Base-by-base conservation (phyloP, 2,888 invertebrate species). In the Phasia obesa region DNA sequence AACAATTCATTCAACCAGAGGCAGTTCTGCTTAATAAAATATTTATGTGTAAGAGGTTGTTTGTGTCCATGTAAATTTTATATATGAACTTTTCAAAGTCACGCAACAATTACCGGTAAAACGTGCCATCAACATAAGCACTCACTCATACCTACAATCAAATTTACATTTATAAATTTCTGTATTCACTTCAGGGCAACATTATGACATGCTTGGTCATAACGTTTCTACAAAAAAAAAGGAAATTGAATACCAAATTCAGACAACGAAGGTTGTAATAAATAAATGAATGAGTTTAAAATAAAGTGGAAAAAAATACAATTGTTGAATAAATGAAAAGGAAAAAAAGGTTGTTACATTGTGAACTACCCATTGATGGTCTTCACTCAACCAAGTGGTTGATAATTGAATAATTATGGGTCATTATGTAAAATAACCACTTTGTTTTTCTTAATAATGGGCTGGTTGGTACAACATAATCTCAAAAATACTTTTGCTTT, bases 361-460 rank as follows among this genome's bases (percentile, higher is more conserved):
- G 25, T 55, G 77, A 76, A 76, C 84, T 69, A 71, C 73, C 75
- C 69, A 67, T 57, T 55, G 19, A 70, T 49, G 47, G 73, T 47
- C 35, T 55, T 53, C 62, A 17, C 42, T 51, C 7, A 59, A 53
- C n/a, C 71, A 79, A 78, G 71, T 76, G 65, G 64, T 85, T 85
- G 88, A 88, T 89, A 89, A 89, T 89, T 89, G 89, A 89, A 89
- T 89, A 89, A 89, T 89, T 89, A 89, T 87, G 88, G 89, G 87
- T 89, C 89, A 89, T 88, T 89, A 67, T 47, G 27, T 38, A 27
- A 47, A 80, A 80, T 80, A 31, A 74, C 73, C 74, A 27, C 13
- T 35, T 89, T 55, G 35, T 51, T 44, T 47, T 65, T 25, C 2
- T 23, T 47, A 27, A 23, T 86, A 84, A 85, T 44, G 62, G 86